A percentile compares a stretch with the other conserved stretches of the same genome.
These are phyloP conservation scores for Crotalus adamanteus DNA, from an alignment of 2,797 vertebrate genomes.

Conservation along the genomic window DNA sequence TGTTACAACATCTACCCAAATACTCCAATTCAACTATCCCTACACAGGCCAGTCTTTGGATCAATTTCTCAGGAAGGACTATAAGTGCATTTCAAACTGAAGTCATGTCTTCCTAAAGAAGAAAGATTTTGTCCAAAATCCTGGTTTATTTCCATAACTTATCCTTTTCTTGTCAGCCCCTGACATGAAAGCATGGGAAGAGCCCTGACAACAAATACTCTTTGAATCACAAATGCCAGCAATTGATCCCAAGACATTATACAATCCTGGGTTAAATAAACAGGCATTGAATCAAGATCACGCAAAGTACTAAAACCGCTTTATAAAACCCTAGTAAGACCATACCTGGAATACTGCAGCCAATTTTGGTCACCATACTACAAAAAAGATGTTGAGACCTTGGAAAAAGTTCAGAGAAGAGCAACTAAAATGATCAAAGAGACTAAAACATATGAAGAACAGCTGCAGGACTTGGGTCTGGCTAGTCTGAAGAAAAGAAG, in stretches of 20 bases:
- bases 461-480: too few species aligned
- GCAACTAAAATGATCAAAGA: too few species aligned
- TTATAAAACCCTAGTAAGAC: too few species aligned
- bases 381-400: too few species aligned
- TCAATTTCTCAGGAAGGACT: background rate
- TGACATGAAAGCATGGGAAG: background rate
- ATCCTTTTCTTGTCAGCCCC: background rate
- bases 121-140: background rate
- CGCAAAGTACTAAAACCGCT: too few species aligned
- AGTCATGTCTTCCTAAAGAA: background rate
- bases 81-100: background rate
- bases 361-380: too few species aligned
- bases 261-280: too few species aligned
- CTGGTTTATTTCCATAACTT: background rate
- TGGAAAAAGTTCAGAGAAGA: too few species aligned
- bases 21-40: background rate
- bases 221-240: background rate
- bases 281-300: too few species aligned
- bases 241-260: background rate
- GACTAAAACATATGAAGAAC: too few species aligned
- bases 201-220: background rate
- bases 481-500: too few species aligned
- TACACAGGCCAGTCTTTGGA: background rate
- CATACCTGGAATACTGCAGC: too few species aligned
- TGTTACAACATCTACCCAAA: background rate